Conservation (phyloP, 2,113 vertebrate genomes). For the Salvelinus sp. region DNA sequence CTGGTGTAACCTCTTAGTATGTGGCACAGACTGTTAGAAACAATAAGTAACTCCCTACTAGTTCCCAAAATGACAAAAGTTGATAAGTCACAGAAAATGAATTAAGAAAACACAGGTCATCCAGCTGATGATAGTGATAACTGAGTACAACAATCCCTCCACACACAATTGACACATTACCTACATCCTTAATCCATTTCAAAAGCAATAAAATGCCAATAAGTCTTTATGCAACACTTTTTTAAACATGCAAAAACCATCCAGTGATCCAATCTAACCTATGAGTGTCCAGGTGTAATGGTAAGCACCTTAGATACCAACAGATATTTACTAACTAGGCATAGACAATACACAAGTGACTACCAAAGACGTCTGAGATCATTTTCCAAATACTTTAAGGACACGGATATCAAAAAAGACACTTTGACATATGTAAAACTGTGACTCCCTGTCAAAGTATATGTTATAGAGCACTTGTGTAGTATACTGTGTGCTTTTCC, state of each 20-base stretch:
- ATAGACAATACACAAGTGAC: slow-evolving; percentile 49
- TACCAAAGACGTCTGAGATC: slow-evolving; percentile 36
- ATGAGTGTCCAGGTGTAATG: slow-evolving; percentile 60
- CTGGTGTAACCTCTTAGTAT: not conserved
- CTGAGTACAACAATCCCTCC: slow-evolving; percentile 26
- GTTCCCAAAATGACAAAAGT: slow-evolving; percentile 54
- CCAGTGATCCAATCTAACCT: slow-evolving; percentile 44
- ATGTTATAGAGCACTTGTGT: slow-evolving; percentile 71
- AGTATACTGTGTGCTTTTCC: slow-evolving; percentile 67
- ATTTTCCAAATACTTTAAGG: slow-evolving; percentile 50
- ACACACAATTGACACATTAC: slow-evolving; percentile 51
- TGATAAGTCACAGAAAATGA: slow-evolving; percentile 20
- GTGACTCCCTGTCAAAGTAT: slow-evolving; percentile 69
- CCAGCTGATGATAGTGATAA: slow-evolving; percentile 59
- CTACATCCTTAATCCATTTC: slow-evolving; percentile 69
- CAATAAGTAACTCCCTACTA: not conserved
- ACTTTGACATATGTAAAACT: not conserved
- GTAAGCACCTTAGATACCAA: slow-evolving; percentile 52
- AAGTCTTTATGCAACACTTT: slow-evolving; percentile 53
- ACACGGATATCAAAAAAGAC: slow-evolving; percentile 25
- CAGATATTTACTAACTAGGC: slow-evolving; percentile 56
- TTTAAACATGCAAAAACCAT: slow-evolving; percentile 57
- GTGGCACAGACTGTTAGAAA: not conserved
- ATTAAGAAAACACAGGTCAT: slow-evolving; percentile 49
- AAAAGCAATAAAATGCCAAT: slow-evolving; percentile 10